phyloP scores from a whole-genome alignment of 2,113 vertebrate species.

The Daphoenositta chrysoptera region DNA sequence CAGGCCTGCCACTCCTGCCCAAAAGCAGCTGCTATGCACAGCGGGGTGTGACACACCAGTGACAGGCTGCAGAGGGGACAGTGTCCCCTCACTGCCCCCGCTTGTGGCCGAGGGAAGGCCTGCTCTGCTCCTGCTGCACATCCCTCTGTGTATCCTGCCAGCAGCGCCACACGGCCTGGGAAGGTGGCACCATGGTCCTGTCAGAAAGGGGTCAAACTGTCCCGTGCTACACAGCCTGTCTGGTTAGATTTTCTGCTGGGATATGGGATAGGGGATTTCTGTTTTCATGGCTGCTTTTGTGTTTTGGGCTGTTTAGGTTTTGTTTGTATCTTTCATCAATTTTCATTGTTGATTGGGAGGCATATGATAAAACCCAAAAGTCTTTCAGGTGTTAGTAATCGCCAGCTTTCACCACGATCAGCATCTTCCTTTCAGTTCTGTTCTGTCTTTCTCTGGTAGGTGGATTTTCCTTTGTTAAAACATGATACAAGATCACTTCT shows the following conservation, averaged over 20 bases:
- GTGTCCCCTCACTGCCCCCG: no score
- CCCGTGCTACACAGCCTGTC: neutral
- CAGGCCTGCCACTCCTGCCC: neutral
- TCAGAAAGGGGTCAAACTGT: neutral
- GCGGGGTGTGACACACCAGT: neutral
- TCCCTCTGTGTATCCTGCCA: rapidly evolving
- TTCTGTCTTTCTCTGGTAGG: neutral
- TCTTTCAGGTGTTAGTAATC: neutral
- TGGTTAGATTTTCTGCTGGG: neutral
- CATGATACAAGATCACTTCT: neutral
- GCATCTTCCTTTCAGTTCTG: neutral
- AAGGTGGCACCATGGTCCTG: neutral
- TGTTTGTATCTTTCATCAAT: neutral
- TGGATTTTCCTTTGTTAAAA: neutral
- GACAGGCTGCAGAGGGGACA: neutral
- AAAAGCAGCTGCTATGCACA: rapidly evolving
- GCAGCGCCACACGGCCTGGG: rapidly evolving
- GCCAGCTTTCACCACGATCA: neutral
- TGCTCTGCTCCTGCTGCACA: neutral
- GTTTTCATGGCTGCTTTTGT: neutral
- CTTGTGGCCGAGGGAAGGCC: neutral
- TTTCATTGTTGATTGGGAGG: neutral
- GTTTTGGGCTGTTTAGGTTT: neutral
- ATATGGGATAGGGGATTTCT: neutral
- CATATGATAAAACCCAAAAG: neutral